These are phyloP conservation scores for Alentia gelatinosa DNA, from an alignment of 2,888 invertebrate species.

Conservation along the genomic window DNA sequence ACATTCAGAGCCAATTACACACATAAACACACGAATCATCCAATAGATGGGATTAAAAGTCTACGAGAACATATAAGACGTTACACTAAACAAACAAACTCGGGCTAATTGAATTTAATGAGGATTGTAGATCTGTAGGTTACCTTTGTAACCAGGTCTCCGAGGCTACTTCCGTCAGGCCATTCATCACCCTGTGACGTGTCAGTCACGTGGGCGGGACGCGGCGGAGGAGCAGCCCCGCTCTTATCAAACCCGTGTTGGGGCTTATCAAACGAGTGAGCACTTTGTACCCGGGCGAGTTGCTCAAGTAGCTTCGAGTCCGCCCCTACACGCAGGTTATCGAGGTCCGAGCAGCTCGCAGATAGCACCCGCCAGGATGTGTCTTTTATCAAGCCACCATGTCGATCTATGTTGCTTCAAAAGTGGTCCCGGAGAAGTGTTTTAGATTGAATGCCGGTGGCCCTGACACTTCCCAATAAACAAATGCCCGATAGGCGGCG, in stretches of 20 bases:
- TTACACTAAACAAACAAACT: too few species aligned
- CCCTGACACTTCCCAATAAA: conserved; percentile 11
- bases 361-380: background rate
- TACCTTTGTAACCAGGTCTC: too few species aligned
- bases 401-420: conserved; percentile 29
- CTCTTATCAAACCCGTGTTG: conserved; percentile 18
- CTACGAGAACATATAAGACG: too few species aligned
- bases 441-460: conserved; percentile 12
- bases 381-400: conserved; percentile 24
- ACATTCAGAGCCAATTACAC: too few species aligned
- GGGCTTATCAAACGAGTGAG: conserved; percentile 31
- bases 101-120: too few species aligned
- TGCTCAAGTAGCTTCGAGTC: conserved; percentile 5
- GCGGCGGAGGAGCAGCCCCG: background rate
- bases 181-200: too few species aligned
- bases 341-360: background rate
- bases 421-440: conserved; percentile 9
- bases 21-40: too few species aligned
- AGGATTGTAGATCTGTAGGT: too few species aligned
- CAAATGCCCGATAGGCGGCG: conserved; percentile 1
- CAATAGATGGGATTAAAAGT: too few species aligned
- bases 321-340: background rate
- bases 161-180: too few species aligned
- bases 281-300: background rate
- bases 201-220: background rate